A percentile compares a stretch with the other conserved stretches of the same genome.
These are phyloP conservation scores for Drosophila flavopinicola DNA, from an alignment of 2,888 invertebrate genomes.

Conservation along the genomic window DNA sequence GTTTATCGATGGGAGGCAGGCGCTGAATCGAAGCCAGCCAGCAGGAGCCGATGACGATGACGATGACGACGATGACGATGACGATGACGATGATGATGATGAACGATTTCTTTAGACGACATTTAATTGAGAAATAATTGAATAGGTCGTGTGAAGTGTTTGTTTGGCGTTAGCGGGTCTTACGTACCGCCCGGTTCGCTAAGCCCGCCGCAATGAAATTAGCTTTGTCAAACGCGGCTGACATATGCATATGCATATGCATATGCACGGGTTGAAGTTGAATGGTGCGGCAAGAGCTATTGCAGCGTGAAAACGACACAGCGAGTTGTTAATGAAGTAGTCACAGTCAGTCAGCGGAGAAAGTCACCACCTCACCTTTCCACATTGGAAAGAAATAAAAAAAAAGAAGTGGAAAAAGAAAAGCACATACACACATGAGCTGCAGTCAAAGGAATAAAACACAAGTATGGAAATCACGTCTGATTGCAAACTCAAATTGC, in stretches of 20 bases:
- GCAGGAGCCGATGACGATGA: constrained; percentile 16
- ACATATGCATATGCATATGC: constrained; percentile 17
- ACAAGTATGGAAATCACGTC: constrained; percentile 37
- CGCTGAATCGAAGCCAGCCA: constrained; percentile 14
- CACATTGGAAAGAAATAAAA: constrained; percentile 9
- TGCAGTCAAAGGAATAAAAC: constrained; percentile 52
- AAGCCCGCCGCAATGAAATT: constrained; percentile 63
- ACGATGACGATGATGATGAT: constrained; percentile 23
- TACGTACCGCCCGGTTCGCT: constrained; percentile 34
- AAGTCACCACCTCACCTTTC: constrained; percentile 41
- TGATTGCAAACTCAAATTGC: constrained; percentile 52
- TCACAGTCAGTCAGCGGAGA: constrained; percentile 71
- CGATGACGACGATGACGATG: constrained; percentile 17
- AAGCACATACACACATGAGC: constrained; percentile 3
- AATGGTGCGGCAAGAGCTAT: constrained; percentile 69
- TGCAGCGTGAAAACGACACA: constrained; percentile 76
- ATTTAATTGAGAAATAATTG: constrained; percentile 84
- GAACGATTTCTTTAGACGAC: constrained; percentile 71
- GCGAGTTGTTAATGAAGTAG: constrained; percentile 74
- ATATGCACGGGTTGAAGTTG: constrained; percentile 57
- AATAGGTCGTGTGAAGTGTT: constrained; percentile 83
- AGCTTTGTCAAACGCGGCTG: constrained; percentile 75
- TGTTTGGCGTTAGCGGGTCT: constrained; percentile 67
- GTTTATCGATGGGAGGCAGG: constrained; percentile 38
- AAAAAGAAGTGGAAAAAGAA: too few relatives aligned